Conservation (phyloP, 2,888 invertebrate species). For the Dynastes hyllus region DNA sequence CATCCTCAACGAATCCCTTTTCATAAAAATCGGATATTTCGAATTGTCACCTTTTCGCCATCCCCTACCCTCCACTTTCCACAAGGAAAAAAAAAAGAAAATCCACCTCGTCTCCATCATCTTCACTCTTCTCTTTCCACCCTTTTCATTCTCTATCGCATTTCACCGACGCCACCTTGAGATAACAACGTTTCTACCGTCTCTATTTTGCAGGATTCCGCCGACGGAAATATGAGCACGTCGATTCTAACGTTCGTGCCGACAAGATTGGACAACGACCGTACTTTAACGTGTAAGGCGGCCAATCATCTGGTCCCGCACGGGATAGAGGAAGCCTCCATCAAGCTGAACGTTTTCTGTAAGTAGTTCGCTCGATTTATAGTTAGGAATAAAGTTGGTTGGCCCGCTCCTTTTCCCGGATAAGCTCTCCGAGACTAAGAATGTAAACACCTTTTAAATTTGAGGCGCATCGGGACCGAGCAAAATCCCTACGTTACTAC, state of each 20-base stretch:
- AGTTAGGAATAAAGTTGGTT: constrained; percentile 52
- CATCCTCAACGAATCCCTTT: neutral
- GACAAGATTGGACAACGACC: constrained; percentile 84
- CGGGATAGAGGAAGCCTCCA: constrained; percentile 83
- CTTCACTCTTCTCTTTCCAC: neutral
- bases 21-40: neutral
- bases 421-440: constrained; percentile 49
- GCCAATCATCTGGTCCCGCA: constrained; percentile 83
- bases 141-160: neutral
- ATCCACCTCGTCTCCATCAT: neutral
- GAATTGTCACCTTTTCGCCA: neutral
- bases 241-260: constrained; percentile 86
- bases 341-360: constrained; percentile 92
- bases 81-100: neutral
- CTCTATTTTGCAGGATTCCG: constrained; percentile 78
- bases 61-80: too few relatives aligned
- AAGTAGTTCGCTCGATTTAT: constrained; percentile 72
- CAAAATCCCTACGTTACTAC: neutral
- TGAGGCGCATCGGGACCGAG: constrained; percentile 14
- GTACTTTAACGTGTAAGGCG: constrained; percentile 86
- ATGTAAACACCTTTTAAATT: constrained; percentile 56
- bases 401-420: constrained; percentile 27
- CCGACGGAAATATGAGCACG: constrained; percentile 86
- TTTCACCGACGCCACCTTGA: neutral
- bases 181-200: constrained; percentile 8